Base-by-base conservation (phyloP, 2,113 vertebrate genomes). In the Cololabis saira region DNA sequence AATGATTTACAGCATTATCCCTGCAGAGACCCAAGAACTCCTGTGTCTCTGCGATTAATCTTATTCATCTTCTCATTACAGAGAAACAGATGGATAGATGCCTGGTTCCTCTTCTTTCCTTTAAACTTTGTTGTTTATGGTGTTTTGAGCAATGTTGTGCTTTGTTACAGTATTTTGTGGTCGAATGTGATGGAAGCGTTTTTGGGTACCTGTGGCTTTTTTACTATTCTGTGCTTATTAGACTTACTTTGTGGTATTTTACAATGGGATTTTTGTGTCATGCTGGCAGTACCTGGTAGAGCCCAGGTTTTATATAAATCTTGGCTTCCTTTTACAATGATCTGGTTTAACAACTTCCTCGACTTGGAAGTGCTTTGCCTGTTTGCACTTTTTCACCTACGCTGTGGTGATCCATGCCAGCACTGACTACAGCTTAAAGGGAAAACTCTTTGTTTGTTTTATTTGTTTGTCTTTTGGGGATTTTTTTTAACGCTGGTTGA, bases 1-100 rank as follows among this genome's bases (percentile, higher is more conserved):
- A 79, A 86, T 86, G 87, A 84, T 85, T 88, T 82, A 84, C 81
- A 79, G 70, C 86, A 73, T 78, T 74, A 58, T 73, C 84, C 78
- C 80, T 79, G 82, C 43, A 53, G 85, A 78, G 79, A 72, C 54
- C 47, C 75, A 65, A 67, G 70, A 82, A 75, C 70, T 69, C 75
- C 48, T 75, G 69, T 44, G 72, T 84, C 71, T 78, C 51, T 42
- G 33, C 82, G 81, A 89, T 82, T 82, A 84, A 83, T 87, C 78
- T 47, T 64, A 82, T 86, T 87, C 80, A 81, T 86, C 81, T 67
- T 73, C 78, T 81, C 72, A 78, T 89, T 84, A 74, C 74, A 73
- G 60, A 69, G 73, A 67, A 27, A 64, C 69, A 62, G 74, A 79
- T 75, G 69, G 78, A 77, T 74, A 62, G 68, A 79, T 83, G 77